Evolutionary conservation across 2,797 vertebrate species (phyloP).

Genomic region (Danio kyathit): DNA sequence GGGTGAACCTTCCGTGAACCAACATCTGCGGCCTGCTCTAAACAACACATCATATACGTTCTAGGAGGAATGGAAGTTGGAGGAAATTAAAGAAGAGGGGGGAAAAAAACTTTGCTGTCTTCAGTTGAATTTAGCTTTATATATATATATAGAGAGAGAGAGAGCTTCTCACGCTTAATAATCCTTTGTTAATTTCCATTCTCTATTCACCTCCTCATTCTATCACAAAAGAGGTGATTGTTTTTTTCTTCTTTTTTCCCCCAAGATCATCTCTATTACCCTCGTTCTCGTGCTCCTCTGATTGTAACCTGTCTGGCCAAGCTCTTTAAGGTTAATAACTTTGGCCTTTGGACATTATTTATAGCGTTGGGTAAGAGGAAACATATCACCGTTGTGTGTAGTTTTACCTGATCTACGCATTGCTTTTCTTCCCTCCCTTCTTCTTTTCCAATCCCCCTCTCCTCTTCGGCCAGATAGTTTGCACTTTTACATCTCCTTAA

Average conservation of each 20-base stretch:
- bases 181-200: constrained; percentile 81
- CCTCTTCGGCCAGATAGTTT: constrained; percentile 48
- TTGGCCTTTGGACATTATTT: constrained; percentile 84
- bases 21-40: constrained; percentile 85
- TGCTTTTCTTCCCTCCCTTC: constrained; percentile 60
- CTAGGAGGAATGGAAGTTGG: constrained; percentile 75
- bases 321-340: constrained; percentile 86
- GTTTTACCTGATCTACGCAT: constrained; percentile 72
- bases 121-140: not conserved
- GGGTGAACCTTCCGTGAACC: constrained; percentile 94
- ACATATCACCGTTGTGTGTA: constrained; percentile 79
- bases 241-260: constrained; percentile 15
- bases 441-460: not conserved
- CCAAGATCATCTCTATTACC: constrained; percentile 77
- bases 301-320: constrained; percentile 73
- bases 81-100: constrained; percentile 21
- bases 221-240: constrained; percentile 25
- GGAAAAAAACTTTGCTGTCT: not conserved
- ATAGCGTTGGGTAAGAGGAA: constrained; percentile 75
- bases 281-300: constrained; percentile 76
- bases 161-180: constrained; percentile 84
- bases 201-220: constrained; percentile 75
- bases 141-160: too few relatives aligned
- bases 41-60: constrained; percentile 84
- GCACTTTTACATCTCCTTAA: constrained; percentile 70